Evolutionary conservation across 2,888 invertebrate genomes (phyloP).

Genomic region (Pyrochroa serraticornis): DNA sequence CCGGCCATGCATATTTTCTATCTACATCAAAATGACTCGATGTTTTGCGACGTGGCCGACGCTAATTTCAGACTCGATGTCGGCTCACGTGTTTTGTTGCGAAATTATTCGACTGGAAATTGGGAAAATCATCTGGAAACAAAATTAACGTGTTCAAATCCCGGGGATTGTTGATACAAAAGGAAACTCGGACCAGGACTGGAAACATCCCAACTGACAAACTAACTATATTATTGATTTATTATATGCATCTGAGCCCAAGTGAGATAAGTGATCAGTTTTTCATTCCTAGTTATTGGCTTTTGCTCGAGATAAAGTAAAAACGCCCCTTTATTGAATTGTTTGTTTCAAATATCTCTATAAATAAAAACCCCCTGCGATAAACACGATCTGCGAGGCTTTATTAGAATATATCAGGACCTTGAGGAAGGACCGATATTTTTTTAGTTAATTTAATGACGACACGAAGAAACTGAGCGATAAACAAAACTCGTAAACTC

Average conservation of each 20-base stretch:
- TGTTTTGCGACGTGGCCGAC: not conserved
- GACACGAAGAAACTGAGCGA: too few species aligned
- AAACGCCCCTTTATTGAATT: constrained; percentile 38
- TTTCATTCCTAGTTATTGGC: constrained; percentile 29
- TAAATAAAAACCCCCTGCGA: constrained; percentile 35
- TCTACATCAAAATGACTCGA: not conserved
- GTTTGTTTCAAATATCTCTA: constrained; percentile 37
- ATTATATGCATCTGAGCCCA: constrained; percentile 32
- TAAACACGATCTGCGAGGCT: constrained; percentile 31
- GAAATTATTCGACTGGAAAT: not conserved
- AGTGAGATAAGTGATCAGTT: constrained; percentile 41
- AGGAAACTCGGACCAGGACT: not conserved
- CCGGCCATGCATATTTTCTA: not conserved
- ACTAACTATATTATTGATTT: constrained; percentile 33
- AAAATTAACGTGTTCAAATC: not conserved
- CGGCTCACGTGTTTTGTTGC: not conserved
- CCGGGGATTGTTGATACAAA: too few species aligned
- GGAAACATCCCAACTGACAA: constrained; percentile 15
- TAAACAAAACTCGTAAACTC: too few species aligned
- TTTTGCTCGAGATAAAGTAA: constrained; percentile 30
- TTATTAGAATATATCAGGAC: constrained; percentile 14
- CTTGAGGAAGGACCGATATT: too few species aligned
- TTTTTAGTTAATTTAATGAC: too few species aligned
- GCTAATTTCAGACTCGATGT: not conserved
- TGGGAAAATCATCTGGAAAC: not conserved